phyloP scores from a whole-genome alignment of 2,113 vertebrate species.

The Eulemur macaco region DNA sequence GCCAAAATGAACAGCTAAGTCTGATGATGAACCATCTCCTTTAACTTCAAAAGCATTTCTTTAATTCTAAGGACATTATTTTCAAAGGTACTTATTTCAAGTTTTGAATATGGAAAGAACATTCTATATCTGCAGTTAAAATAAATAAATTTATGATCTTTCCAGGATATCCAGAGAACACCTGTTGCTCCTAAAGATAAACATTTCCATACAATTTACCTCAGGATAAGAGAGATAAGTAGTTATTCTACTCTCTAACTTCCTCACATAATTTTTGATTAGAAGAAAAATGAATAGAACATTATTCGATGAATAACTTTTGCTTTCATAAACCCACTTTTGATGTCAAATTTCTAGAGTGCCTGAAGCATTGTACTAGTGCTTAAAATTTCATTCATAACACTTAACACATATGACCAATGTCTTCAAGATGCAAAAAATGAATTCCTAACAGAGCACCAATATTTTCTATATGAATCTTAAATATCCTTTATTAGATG shows the following conservation, averaged over 20 bases:
- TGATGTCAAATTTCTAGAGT: background rate
- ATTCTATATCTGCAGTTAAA: conserved; percentile 39
- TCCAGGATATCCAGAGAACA: conserved; percentile 53
- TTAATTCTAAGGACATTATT: background rate
- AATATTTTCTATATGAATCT: background rate
- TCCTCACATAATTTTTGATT: background rate
- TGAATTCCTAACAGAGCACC: background rate
- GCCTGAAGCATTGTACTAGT: background rate
- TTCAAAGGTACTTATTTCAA: conserved; percentile 11
- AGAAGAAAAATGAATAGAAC: background rate
- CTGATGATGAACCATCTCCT: background rate
- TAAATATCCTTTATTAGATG: background rate
- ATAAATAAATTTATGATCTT: conserved; percentile 36
- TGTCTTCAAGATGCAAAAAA: background rate
- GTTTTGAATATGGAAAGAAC: background rate
- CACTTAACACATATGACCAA: background rate
- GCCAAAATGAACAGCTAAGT: background rate
- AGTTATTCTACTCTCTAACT: background rate
- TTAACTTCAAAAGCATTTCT: background rate
- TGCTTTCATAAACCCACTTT: background rate
- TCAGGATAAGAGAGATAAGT: background rate
- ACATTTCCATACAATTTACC: conserved; percentile 21
- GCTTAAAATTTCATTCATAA: background rate
- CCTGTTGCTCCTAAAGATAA: conserved; percentile 53
- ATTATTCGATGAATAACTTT: background rate